Percentiles rank a stretch among this genome's conserved stretches.
Conservation (phyloP, 2,888 invertebrate genomes). For the Uloborus plumipes region DNA sequence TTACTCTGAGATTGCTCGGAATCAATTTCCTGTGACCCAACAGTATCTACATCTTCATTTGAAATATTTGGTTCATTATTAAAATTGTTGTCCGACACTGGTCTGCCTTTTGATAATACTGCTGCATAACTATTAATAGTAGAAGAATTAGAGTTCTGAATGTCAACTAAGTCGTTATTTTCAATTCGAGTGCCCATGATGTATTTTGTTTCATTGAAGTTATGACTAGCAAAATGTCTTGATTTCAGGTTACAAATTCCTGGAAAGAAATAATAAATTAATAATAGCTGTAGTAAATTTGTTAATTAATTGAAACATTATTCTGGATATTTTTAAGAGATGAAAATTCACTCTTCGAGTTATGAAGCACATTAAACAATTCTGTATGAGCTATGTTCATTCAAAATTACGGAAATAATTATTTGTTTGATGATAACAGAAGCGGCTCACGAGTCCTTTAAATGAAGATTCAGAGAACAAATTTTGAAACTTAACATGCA, state of each 20-base stretch:
- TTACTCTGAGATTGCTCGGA: too few relatives aligned
- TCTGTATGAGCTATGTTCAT: too few relatives aligned
- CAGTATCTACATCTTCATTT: constrained; percentile 25
- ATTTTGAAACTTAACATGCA: too few relatives aligned
- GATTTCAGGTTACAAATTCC: neutral
- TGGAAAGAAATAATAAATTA: neutral
- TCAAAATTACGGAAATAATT: too few relatives aligned
- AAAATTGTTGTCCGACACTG: constrained; percentile 33
- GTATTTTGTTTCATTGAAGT: neutral
- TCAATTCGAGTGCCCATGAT: constrained; percentile 7
- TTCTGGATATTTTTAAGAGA: neutral
- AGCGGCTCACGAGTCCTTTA: too few relatives aligned
- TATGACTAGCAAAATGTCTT: neutral
- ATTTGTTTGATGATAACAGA: too few relatives aligned
- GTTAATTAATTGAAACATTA: neutral
- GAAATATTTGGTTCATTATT: neutral
- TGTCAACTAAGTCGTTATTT: neutral
- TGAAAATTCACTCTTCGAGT: too few relatives aligned
- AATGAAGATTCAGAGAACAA: too few relatives aligned
- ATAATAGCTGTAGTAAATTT: neutral
- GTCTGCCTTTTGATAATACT: constrained; percentile 28
- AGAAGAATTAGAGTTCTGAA: neutral
- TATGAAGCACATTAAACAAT: too few relatives aligned
- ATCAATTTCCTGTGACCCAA: too few relatives aligned
- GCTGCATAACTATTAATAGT: constrained; percentile 32